Base-by-base conservation (phyloP, 2,888 invertebrate species). In the Lacanobia wlatinum region DNA sequence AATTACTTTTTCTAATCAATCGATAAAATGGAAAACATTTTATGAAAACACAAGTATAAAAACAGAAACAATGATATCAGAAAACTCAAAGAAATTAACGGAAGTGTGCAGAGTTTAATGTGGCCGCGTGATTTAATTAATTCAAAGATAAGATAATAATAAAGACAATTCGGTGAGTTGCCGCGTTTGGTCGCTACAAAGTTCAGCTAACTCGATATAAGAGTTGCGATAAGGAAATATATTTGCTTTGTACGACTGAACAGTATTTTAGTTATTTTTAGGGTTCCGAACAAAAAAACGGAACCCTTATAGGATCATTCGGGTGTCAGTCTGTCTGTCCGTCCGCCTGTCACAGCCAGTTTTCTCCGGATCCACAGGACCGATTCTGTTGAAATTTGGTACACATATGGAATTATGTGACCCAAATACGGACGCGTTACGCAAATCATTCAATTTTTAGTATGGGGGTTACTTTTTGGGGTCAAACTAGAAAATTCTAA, bases 81-180 rank as follows among this genome's bases (percentile, higher is more conserved):
- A 38, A 43, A 34, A 50, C 16, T 71, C 40, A 16, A 59, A 52
- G 23, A 70, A 12, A n/a, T 78, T 38, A 23, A 59, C 72, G 78
- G 52, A 74, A 79, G 72, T 50, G 5, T 79, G 34, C 48, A 61
- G 28, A 18, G 23, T 78, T 60, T 50, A n/a, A 55, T 60, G 16
- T 61, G 34, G 73, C 55, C 34, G 28, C 72, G 52, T 74, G 40
- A 74, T 79, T 74, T 72, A 50, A 50, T 61, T 70, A 73, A 59
- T 28, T 72, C 40, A 78, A 34, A 43, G 74, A 79, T 74, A 79
- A 79, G 60, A 79, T 79, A 72, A 21, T 46, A 46, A 18, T 48
- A 18, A 28, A 69, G 43, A 58, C n/a, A 69, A 12, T 61, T 55
- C 50, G 5, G 28, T 72, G 12, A 72, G 72, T 48, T 79, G 40